Base-by-base conservation (phyloP, 2,797 vertebrate genomes). In the Micropoecilia bifurca region DNA sequence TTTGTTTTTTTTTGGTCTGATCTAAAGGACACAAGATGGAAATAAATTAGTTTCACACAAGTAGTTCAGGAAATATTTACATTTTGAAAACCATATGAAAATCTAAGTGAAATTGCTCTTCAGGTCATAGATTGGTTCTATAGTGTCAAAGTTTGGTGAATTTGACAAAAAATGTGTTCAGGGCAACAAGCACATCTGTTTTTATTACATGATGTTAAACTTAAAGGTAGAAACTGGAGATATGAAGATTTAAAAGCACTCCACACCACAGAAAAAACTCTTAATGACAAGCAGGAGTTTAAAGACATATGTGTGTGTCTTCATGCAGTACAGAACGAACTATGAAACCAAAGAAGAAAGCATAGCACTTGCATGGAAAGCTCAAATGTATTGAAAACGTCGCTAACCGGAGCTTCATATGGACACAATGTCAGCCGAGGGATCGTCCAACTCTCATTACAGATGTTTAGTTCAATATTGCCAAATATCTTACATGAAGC, bases 1-100 rank as follows among this genome's bases (percentile, higher is more conserved):
- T 99, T 99, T 25, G 98, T 99, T 96, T 98, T 99, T 97, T 96
- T 99, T 92, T 99, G 98, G 91, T 99, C 98, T 89, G 97, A 98
- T 95, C 98, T 99, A 48, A 48, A 66, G 78, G 46, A 84, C 5
- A 79, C 20, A 30, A 22, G 3, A 75, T 30, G 80, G 13, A 78
- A 61, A 80, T 22, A 53, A 6, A 80, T 6, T 4, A 3, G 73
- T 39, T 47, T 36, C 20, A 43, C 28, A 41, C 46, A 18, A 2
- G 3, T 3, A 8, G 25, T 20, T 43, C 20, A 36, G 22, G 18
- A 69, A 69, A 39, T 25, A 39, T 2, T 43, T 69, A n/a, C 22
- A 43, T 25, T 10, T 25, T 25, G 9, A 69, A 43, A 69, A 69
- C 9, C 2, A 39, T 22, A 25, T 13, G 9, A 41, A 25, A 69